phyloP scores from a whole-genome alignment of 2,113 vertebrate species.

The Triplophysa tibetana region DNA sequence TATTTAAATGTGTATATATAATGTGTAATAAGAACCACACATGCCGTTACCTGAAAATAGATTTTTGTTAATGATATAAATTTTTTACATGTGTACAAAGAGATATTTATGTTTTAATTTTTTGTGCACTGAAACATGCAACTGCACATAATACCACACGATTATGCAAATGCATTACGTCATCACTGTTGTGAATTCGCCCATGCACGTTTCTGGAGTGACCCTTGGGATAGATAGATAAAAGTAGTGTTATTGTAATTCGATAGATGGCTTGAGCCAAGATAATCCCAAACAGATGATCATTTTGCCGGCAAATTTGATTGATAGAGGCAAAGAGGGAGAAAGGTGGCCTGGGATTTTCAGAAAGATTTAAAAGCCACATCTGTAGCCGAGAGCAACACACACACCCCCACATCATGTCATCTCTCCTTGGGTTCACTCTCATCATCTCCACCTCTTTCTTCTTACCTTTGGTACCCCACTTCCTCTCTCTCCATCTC shows the following conservation, averaged over 20 bases:
- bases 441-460: background rate
- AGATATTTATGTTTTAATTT: slow-evolving; percentile 61
- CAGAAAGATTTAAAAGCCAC: slow-evolving; percentile 39
- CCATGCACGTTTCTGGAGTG: slow-evolving; percentile 62
- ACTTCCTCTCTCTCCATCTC: slow-evolving; percentile 49
- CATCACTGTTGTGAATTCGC: slow-evolving; percentile 49
- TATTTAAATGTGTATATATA: too few relatives aligned
- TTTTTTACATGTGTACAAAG: slow-evolving; percentile 42
- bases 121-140: slow-evolving; percentile 63
- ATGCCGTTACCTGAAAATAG: slow-evolving; percentile 45
- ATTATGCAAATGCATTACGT: slow-evolving; percentile 69
- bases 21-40: slow-evolving; percentile 16
- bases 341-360: slow-evolving; percentile 48
- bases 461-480: slow-evolving; percentile 49
- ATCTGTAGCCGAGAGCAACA: background rate
- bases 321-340: slow-evolving; percentile 65
- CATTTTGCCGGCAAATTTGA: slow-evolving; percentile 76
- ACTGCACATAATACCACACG: slow-evolving; percentile 70
- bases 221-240: slow-evolving; percentile 74
- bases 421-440: slow-evolving; percentile 6
- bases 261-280: slow-evolving; percentile 76
- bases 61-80: slow-evolving; percentile 57
- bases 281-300: slow-evolving; percentile 81
- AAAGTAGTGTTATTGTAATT: slow-evolving; percentile 79
- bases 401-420: background rate